Base-by-base conservation (phyloP, 1,140 invertebrate genomes). In the Vollenhovia emeryi region DNA sequence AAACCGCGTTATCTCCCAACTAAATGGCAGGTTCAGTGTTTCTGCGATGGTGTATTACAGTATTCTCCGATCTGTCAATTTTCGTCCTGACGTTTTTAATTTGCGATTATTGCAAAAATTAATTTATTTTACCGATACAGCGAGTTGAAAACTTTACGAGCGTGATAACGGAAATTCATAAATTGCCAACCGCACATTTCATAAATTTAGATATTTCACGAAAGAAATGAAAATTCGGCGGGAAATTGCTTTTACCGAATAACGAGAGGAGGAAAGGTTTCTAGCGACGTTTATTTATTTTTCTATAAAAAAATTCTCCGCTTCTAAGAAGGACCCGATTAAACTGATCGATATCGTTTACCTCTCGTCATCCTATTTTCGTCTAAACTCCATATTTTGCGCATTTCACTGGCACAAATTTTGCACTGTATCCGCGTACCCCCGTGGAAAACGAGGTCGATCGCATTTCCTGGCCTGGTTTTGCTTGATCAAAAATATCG, bases 401-500 rank as follows among this genome's bases (percentile, higher is more conserved):
- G 0, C 11, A 24, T 9, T 66, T 21, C 24, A 30, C 8, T 36
- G 9, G 13, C 2, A 5, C 24, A 27, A 57, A 15, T 57, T 55
- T 45, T 43, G 11, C 30, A 7, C 33, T 50, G 36, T 13, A 43
- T n/a, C 7, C 15, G 13, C n/a, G n/a, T 48, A 40, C 8, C 8
- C 4, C 21, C 13, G 13, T 13, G 24, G 40, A 68, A 71, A 71
- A 69, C 36, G 45, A 27, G 30, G 21, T 79, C 1, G 8, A 24
- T 82, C n/a, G 36, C 13, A 13, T 80, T 71, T 68, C 2, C 15
- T 13, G 13, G 8, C 45, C 24, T 24, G 27, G 6, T 55, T 57
- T 43, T 33, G 36, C 36, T 24, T 18, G 18, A n/a, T 73, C 36
- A 57, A 73, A 27, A 82, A 73, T 82, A 18, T n/a, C n/a, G n/a